A percentile compares a stretch with the other conserved stretches of the same genome.
These are phyloP conservation scores for Pagrus major DNA, from an alignment of 2,113 vertebrate species.

Conservation along the genomic window DNA sequence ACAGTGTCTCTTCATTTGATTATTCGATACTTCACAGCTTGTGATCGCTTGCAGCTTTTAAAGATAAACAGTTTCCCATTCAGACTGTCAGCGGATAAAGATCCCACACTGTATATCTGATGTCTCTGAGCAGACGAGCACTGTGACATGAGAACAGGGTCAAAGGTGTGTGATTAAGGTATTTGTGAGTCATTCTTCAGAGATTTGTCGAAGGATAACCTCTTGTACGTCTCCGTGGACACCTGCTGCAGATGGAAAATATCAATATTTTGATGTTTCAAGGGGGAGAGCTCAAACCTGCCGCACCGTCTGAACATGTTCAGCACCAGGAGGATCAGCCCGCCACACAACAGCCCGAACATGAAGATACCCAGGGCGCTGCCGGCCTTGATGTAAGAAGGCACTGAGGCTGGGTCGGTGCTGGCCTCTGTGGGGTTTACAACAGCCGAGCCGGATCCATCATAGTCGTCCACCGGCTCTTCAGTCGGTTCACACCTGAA, in stretches of 20 bases:
- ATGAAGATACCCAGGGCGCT: constrained; percentile 69
- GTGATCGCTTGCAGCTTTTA: neutral
- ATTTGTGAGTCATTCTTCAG: constrained; percentile 34
- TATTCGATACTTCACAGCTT: too few relatives aligned
- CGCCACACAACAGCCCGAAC: constrained; percentile 35
- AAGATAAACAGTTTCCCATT: neutral
- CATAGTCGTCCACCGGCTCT: rapidly evolving
- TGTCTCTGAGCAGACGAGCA: neutral
- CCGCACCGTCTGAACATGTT: constrained; percentile 15
- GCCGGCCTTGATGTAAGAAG: constrained; percentile 68
- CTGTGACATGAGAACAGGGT: neutral
- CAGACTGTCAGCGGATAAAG: neutral
- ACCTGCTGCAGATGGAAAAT: constrained; percentile 78
- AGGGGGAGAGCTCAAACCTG: constrained; percentile 24
- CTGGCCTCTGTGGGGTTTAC: rapidly evolving
- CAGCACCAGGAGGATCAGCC: constrained; percentile 22
- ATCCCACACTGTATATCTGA: neutral
- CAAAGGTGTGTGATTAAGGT: neutral
- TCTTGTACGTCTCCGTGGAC: constrained; percentile 74
- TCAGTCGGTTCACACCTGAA: neutral
- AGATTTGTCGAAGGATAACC: constrained; percentile 61
- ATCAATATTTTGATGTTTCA: constrained; percentile 56
- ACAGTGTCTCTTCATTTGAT: too few relatives aligned
- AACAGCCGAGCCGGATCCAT: neutral
- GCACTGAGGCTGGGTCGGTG: neutral